These are phyloP conservation scores for Thysanoteuthis rhombus DNA, from an alignment of 2,888 invertebrate species.

Conservation along the genomic window DNA sequence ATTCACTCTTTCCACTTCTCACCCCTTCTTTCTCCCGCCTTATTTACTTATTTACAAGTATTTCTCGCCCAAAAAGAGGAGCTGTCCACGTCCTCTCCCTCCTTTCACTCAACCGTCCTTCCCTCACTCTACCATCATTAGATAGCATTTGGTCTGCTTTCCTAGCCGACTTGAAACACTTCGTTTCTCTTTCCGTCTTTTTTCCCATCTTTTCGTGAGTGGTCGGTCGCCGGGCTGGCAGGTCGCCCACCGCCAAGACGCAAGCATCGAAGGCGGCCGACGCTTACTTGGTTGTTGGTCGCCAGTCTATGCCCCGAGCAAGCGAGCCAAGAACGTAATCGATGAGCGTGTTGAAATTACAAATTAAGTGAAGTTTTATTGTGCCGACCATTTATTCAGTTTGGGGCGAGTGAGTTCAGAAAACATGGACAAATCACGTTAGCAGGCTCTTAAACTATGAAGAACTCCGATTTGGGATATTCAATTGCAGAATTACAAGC, in stretches of 20 bases:
- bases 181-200: neutral
- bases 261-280: slow-evolving; percentile 12
- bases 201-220: neutral
- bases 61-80: neutral
- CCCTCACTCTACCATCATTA: too few species aligned
- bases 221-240: slow-evolving; percentile 12
- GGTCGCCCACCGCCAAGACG: neutral
- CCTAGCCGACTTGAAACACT: neutral
- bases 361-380: slow-evolving; percentile 29
- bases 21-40: neutral
- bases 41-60: neutral
- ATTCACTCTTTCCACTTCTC: neutral
- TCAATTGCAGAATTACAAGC: slow-evolving; percentile 30
- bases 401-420: slow-evolving; percentile 30
- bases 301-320: neutral
- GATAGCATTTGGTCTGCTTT: neutral
- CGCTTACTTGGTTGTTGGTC: neutral
- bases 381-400: slow-evolving; percentile 24
- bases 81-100: too few species aligned
- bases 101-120: too few species aligned
- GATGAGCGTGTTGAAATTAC: slow-evolving; percentile 22
- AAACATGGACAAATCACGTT: slow-evolving; percentile 27
- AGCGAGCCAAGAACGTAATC: slow-evolving; percentile 14
- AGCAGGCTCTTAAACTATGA: slow-evolving; percentile 29
- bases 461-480: slow-evolving; percentile 30